These are phyloP conservation scores for Butorides virescens DNA, from an alignment of 2,113 vertebrate species.

Conservation along the genomic window DNA sequence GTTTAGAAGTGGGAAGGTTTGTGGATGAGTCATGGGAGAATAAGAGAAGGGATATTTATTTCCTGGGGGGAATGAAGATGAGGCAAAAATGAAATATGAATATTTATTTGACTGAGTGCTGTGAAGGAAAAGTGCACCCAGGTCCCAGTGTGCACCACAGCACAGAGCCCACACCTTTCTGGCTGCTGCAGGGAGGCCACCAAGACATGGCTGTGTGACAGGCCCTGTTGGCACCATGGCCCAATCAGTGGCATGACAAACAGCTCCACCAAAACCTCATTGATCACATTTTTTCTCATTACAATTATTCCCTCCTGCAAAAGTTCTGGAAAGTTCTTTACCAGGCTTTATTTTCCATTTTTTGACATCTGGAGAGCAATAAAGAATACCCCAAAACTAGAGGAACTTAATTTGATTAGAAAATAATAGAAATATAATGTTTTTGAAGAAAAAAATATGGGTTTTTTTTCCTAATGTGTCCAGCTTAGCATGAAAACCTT, in stretches of 20 bases:
- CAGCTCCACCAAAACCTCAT: neutral
- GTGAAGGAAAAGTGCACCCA: neutral
- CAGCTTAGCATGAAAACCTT: neutral
- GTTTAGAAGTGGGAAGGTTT: conserved; percentile 36
- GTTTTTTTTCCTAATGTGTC: neutral
- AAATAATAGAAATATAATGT: neutral
- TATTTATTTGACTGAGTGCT: neutral
- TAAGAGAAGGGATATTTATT: neutral
- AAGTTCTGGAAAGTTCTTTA: neutral
- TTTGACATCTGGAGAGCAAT: neutral
- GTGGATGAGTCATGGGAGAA: conserved; percentile 41
- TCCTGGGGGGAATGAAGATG: neutral
- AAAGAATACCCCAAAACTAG: neutral
- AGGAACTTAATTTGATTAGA: neutral
- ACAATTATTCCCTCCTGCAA: neutral
- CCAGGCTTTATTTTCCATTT: neutral
- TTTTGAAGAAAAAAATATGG: neutral
- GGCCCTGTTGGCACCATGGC: rapidly evolving
- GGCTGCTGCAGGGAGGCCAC: neutral
- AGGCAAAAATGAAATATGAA: neutral
- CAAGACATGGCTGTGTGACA: rapidly evolving
- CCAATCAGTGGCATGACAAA: rapidly evolving
- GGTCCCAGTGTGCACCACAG: rapidly evolving
- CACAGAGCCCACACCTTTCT: rapidly evolving
- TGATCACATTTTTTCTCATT: neutral